Percentiles rank a stretch among this genome's conserved stretches.
phyloP scores from a whole-genome alignment of 2,888 invertebrate species.

The Nasonovia ribisnigri region DNA sequence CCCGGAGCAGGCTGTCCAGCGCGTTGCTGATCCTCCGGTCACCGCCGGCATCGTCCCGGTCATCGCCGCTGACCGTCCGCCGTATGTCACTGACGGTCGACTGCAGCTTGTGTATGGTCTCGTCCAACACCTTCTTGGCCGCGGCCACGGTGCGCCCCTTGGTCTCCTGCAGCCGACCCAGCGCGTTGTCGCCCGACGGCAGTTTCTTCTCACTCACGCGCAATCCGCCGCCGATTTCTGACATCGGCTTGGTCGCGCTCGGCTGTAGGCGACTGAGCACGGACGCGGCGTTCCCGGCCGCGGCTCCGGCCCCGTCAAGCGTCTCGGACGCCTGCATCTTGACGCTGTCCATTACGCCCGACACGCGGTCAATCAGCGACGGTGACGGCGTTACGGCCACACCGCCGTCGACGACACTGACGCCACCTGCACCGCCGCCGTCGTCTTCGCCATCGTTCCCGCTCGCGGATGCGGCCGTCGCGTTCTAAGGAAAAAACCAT shows the following conservation, averaged over 20 bases:
- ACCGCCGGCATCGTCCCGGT: conserved; percentile 32
- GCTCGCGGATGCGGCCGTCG: background rate
- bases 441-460: background rate
- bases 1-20: conserved; percentile 46
- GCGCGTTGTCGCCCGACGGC: background rate
- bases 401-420: background rate
- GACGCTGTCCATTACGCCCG: conserved; percentile 28
- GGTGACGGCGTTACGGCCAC: background rate
- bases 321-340: conserved; percentile 43
- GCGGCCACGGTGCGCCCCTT: conserved; percentile 44
- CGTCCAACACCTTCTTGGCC: conserved; percentile 53
- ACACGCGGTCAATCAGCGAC: conserved; percentile 6
- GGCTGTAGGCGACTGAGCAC: background rate
- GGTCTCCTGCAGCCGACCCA: conserved; percentile 39
- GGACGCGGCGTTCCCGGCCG: background rate
- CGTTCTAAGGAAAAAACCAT: conserved; percentile 40
- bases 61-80: conserved; percentile 16
- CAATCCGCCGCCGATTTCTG: background rate
- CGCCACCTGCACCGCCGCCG: background rate
- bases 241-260: background rate
- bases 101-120: conserved; percentile 41
- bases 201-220: background rate
- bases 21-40: conserved; percentile 35
- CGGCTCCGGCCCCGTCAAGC: background rate
- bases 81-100: conserved; percentile 32